Conservation (phyloP, 2,888 invertebrate species). For the Leucophenga montana region DNA sequence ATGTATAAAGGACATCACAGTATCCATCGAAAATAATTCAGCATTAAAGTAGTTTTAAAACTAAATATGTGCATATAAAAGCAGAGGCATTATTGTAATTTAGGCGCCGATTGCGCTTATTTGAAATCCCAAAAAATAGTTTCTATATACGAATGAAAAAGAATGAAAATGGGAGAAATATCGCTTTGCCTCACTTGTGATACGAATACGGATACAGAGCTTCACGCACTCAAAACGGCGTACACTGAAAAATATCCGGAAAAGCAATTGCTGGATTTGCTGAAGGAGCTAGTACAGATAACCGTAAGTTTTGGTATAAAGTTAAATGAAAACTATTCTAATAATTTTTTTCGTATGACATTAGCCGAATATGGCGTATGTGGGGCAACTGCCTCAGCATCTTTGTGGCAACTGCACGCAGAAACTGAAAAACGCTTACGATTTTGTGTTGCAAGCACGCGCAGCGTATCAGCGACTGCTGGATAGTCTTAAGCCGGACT, state of each 20-base stretch:
- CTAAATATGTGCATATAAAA: too few relatives aligned
- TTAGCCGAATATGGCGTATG: too few relatives aligned
- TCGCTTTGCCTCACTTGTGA: slow-evolving; percentile 55
- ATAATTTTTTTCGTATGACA: too few relatives aligned
- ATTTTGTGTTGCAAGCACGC: slow-evolving; percentile 58
- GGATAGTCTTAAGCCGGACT: slow-evolving; percentile 18
- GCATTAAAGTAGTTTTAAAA: too few relatives aligned
- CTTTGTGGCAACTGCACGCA: slow-evolving; percentile 56
- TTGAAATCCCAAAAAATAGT: too few relatives aligned
- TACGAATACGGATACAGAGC: slow-evolving; percentile 50
- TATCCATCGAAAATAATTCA: too few relatives aligned
- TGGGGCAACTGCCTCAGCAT: slow-evolving; percentile 48
- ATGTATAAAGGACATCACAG: too few relatives aligned
- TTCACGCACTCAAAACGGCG: slow-evolving; percentile 46
- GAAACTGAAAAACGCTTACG: slow-evolving; percentile 58
- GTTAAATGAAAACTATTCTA: background rate
- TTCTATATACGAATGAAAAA: too few relatives aligned
- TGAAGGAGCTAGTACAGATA: slow-evolving; percentile 51
- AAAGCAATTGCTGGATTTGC: slow-evolving; percentile 45
- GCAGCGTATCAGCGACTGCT: slow-evolving; percentile 47
- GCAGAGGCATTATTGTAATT: too few relatives aligned
- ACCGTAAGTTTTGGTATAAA: slow-evolving; percentile 41
- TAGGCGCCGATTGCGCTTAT: too few relatives aligned
- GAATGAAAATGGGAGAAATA: too few relatives aligned
- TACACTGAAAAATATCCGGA: slow-evolving; percentile 52